Percentiles rank a stretch among this genome's conserved stretches.
phyloP scores from a whole-genome alignment of 1,140 invertebrate genomes.

The Caenorhabditis briggsae region DNA sequence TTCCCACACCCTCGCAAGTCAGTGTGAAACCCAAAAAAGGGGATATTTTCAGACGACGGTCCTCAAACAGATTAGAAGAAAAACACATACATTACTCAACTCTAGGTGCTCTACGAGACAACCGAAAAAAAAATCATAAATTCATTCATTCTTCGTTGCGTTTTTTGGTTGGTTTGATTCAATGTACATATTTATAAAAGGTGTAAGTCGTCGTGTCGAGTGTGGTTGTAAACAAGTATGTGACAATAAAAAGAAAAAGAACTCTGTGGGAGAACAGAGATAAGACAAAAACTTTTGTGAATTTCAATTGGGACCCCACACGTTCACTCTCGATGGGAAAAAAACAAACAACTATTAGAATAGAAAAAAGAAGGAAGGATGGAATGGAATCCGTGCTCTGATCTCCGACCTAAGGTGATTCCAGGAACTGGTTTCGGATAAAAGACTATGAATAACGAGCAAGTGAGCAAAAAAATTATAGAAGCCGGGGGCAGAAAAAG shows the following conservation, averaged over 20 bases:
- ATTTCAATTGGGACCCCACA: not conserved
- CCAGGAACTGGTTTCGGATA: constrained; percentile 9
- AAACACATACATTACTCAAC: not conserved
- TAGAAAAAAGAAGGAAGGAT: not conserved
- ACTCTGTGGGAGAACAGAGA: not conserved
- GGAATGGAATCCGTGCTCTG: not conserved
- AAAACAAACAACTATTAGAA: not conserved
- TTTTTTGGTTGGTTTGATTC: constrained; percentile 39
- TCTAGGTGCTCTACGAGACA: not conserved
- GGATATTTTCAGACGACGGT: not conserved
- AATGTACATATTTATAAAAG: constrained; percentile 51
- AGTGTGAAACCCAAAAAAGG: not conserved
- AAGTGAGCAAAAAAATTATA: not conserved
- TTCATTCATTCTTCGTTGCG: constrained; percentile 30
- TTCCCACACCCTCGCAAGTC: constrained; percentile 23
- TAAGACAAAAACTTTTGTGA: constrained; percentile 4
- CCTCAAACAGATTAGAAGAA: not conserved
- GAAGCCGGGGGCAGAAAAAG: no score
- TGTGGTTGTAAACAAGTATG: constrained; percentile 35
- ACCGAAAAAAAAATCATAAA: not conserved
- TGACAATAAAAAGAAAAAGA: not conserved
- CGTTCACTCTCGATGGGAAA: no score
- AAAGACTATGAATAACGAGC: constrained; percentile 22
- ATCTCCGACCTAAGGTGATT: not conserved
- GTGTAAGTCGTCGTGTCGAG: not conserved